Conservation (phyloP, 2,888 invertebrate genomes). For the Vesta saturnalis region DNA sequence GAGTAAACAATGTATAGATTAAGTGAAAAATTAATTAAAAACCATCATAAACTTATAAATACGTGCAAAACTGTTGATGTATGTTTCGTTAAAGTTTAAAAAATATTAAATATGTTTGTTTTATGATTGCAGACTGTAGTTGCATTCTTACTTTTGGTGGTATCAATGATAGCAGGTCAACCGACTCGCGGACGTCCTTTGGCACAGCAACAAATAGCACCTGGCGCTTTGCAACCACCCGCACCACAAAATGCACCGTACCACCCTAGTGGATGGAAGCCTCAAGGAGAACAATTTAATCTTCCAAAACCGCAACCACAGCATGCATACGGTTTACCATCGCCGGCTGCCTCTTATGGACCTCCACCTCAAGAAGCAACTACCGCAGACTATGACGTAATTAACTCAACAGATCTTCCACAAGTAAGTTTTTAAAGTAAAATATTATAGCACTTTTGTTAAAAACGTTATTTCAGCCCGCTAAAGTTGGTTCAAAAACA, state of each 20-base stretch:
- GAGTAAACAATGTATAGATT: not conserved
- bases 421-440: constrained; percentile 19
- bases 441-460: constrained; percentile 39
- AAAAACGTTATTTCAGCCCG: constrained; percentile 45
- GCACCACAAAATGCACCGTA: constrained; percentile 55
- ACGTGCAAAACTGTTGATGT: constrained; percentile 52
- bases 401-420: constrained; percentile 33
- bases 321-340: constrained; percentile 49
- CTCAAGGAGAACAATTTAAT: constrained; percentile 61
- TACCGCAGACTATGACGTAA: constrained; percentile 43
- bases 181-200: constrained; percentile 58
- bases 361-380: constrained; percentile 54
- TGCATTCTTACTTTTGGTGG: constrained; percentile 57
- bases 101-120: not conserved
- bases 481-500: constrained; percentile 41
- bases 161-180: constrained; percentile 61
- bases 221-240: constrained; percentile 31
- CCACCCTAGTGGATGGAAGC: constrained; percentile 61
- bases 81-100: constrained; percentile 36
- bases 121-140: constrained; percentile 35
- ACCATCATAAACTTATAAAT: constrained; percentile 43
- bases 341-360: constrained; percentile 49
- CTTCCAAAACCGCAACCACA: constrained; percentile 55
- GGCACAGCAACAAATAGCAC: constrained; percentile 48
- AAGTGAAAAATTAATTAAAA: not conserved